Percentiles rank a stretch among this genome's conserved stretches.
phyloP scores from a whole-genome alignment of 2,888 invertebrate species.

The Polymixis flavicincta region DNA sequence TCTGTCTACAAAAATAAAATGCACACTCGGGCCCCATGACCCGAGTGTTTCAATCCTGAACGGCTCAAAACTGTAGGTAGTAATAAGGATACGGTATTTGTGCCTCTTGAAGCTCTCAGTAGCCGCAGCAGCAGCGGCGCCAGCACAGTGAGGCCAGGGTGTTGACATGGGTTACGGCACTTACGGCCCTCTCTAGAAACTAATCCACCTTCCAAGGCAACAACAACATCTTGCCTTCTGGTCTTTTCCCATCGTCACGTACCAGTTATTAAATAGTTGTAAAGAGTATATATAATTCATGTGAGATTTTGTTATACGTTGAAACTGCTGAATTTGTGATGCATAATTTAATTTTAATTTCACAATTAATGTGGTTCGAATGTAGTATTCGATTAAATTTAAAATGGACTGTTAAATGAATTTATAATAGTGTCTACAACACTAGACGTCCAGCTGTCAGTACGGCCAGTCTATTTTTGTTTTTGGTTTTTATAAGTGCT shows the following conservation, averaged over 20 bases:
- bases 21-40: not conserved
- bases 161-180: not conserved
- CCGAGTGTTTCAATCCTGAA: not conserved
- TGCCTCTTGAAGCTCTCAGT: not conserved
- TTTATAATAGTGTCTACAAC: constrained; percentile 23
- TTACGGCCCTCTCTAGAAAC: not conserved
- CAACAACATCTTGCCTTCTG: not conserved
- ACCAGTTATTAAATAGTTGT: not conserved
- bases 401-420: not conserved
- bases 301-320: not conserved
- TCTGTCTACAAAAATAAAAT: not conserved
- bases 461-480: constrained; percentile 68
- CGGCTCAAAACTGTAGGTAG: not conserved
- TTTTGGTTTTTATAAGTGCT: constrained; percentile 79
- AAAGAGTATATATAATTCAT: not conserved
- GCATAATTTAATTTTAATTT: too few relatives aligned
- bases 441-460: constrained; percentile 59
- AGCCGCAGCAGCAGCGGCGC: not conserved
- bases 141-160: not conserved
- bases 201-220: not conserved
- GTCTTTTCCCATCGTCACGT: not conserved
- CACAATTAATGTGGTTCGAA: not conserved
- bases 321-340: not conserved
- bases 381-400: not conserved
- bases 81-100: not conserved